phyloP scores from a whole-genome alignment of 2,113 vertebrate genomes.

The Hemichromis elongatus region DNA sequence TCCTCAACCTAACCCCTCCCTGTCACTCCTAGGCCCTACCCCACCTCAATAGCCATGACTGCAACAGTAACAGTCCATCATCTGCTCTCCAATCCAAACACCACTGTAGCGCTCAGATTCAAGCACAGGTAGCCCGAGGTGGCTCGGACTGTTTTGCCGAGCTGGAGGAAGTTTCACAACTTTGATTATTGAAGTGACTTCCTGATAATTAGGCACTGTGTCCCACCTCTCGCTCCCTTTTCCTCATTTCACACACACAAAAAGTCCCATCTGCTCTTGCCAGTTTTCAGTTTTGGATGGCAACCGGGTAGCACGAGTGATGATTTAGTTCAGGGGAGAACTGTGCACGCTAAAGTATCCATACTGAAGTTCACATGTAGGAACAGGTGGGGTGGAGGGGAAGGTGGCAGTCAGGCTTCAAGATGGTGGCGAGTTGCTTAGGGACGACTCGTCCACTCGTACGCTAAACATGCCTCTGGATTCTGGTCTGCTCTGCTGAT shows the following conservation, averaged over 20 bases:
- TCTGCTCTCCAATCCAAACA: conserved; percentile 23
- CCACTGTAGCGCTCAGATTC: conserved; percentile 38
- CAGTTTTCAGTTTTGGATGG: conserved; percentile 31
- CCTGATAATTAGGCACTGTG: conserved; percentile 11
- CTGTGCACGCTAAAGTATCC: conserved; percentile 49
- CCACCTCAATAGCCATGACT: conserved; percentile 58
- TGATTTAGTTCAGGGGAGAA: conserved; percentile 28
- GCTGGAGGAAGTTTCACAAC: neutral
- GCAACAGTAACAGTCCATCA: conserved; percentile 16
- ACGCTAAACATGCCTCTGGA: conserved; percentile 42
- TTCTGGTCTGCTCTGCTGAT: conserved; percentile 44
- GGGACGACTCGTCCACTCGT: conserved; percentile 53
- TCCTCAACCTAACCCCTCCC: conserved; percentile 31
- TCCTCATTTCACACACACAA: neutral
- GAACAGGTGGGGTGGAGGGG: conserved; percentile 52
- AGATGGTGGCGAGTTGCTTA: conserved; percentile 42
- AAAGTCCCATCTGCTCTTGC: conserved; percentile 32
- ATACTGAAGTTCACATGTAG: conserved; percentile 13
- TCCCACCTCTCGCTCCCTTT: neutral
- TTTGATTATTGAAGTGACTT: neutral
- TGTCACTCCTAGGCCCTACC: conserved; percentile 18
- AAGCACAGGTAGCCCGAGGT: conserved; percentile 8
- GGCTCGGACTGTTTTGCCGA: conserved; percentile 8
- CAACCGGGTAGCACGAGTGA: neutral
- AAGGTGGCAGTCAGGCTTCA: conserved; percentile 31